Conservation (phyloP, 2,888 invertebrate species). For the Pachymerium ferrugineum region DNA sequence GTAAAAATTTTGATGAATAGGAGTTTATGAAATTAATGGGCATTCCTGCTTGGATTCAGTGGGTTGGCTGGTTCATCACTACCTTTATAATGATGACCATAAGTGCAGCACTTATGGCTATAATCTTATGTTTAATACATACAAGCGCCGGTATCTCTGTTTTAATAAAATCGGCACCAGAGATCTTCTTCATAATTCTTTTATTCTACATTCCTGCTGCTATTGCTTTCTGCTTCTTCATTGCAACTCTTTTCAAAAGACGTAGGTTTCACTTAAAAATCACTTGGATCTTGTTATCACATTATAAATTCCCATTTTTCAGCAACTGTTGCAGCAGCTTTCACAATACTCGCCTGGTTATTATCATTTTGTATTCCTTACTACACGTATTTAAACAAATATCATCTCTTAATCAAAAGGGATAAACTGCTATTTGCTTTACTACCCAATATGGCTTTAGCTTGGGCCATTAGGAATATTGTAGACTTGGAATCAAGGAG, state of each 20-base stretch:
- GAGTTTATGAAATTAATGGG: conserved; percentile 29
- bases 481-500: conserved; percentile 40
- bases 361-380: conserved; percentile 38
- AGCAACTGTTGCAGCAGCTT: conserved; percentile 9
- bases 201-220: background rate
- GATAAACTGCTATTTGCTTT: conserved; percentile 40
- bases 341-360: background rate
- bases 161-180: background rate
- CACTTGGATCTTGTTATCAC: background rate
- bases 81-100: background rate
- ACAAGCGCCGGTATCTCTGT: background rate
- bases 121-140: background rate
- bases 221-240: background rate
- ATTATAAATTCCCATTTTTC: background rate
- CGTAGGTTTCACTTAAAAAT: conserved; percentile 9
- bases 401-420: conserved; percentile 37
- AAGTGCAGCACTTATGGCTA: background rate
- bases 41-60: background rate
- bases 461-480: conserved; percentile 42
- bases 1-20: background rate
- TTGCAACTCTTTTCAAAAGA: background rate
- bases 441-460: conserved; percentile 42
- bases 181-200: background rate
- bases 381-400: conserved; percentile 38
- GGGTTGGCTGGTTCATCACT: background rate